Base-by-base conservation (phyloP, 30 jellyfish, hydroid and myxozoan species). In the Sanderia malayensis region DNA sequence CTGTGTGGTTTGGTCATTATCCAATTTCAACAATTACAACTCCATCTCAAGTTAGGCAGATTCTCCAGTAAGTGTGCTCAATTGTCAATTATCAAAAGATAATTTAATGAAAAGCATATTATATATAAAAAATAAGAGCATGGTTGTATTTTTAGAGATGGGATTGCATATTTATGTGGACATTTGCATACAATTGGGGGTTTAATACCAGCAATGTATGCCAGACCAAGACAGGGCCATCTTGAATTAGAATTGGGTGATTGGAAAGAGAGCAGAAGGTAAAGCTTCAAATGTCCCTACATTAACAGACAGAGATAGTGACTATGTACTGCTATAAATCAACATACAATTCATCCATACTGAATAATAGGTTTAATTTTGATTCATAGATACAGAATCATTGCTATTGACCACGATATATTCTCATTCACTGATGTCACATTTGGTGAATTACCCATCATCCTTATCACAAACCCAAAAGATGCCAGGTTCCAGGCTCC, bases 1-100 rank as follows among this genome's bases (percentile, higher is more conserved):
- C 94, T 2, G 31, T 93, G 0, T 93, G 99, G 99, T 93, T 73
- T 79, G 99, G 99, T 2, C 99, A 93, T 80, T 93, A 93, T 61
- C 99, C 99, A 3, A 57, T 85, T 37, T 85, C 99, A 0, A 67
- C 79, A 1, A 82, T 84, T 19, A 81, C 95, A 28, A 67, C 90
- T 13, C 93, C 96, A 22, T 77, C 74, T 24, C 46, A 67, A 25
- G 55, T 86, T 13, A 81, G 95, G 30, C 49, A 81, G 15, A 49
- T 60, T 24, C 32, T 82, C 2, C 61, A 62, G 94, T 82, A 61
- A 53, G 84, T 68, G 11, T 2, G 8, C 19, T 24, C n/a, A n/a
- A n/a, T n/a, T n/a, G n/a, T n/a, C n/a, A n/a, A n/a, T n/a, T n/a
- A n/a, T n/a, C n/a, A n/a, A n/a, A n/a, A n/a, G n/a, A n/a, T n/a